Evolutionary conservation across 2,888 invertebrate genomes (phyloP), one percentile per base, ranked within the genome.

Genomic region (Xestia c-nigrum): DNA sequence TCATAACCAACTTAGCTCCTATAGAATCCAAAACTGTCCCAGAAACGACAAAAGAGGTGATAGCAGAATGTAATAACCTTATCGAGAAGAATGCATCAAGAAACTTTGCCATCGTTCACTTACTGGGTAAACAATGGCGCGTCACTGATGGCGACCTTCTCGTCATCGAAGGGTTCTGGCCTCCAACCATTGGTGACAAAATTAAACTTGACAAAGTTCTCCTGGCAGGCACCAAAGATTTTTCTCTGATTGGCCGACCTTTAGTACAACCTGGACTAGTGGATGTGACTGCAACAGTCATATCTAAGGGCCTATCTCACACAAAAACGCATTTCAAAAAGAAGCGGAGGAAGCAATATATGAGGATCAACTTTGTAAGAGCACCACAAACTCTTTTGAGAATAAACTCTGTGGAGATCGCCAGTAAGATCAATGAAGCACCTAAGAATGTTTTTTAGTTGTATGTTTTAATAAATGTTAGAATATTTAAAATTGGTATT

Each of bases 81-180:
- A 96, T 98, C 43, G 94, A 95, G 83, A 94, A 97, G 21, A 94
- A 97, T 59, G 94, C 97, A 19, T 97, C 98, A 9, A 95, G 98
- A 59, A 96, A 98, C 82, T 99, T 99, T 94, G 99, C 99, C 0
- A 97, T 99, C 2, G 97, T 99, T 1, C 98, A 98, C 88, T 88
- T 99, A 31, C 97, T 98, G 80, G 99, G 99, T 19, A 98, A 98
- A 93, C 99, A 99, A 90, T 98, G 98, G 94, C 98, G 98, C 94
- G 97, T 99, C 0, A 98, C 99, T 0, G 97, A 98, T 77, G 98
- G 98, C n/a, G 99, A 99, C 94, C 95, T 99, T 5, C 97, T 99
- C 47, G 97, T 99, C 0, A 96, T 99, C 0, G 98, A 98, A 94
- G 98, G 98, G 0, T 97, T 98, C 90, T 99, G 99, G 98, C 98